Percentiles rank a stretch among this genome's conserved stretches.
phyloP scores from a whole-genome alignment of 2,797 vertebrate species.

The Mionectes olivaceus region DNA sequence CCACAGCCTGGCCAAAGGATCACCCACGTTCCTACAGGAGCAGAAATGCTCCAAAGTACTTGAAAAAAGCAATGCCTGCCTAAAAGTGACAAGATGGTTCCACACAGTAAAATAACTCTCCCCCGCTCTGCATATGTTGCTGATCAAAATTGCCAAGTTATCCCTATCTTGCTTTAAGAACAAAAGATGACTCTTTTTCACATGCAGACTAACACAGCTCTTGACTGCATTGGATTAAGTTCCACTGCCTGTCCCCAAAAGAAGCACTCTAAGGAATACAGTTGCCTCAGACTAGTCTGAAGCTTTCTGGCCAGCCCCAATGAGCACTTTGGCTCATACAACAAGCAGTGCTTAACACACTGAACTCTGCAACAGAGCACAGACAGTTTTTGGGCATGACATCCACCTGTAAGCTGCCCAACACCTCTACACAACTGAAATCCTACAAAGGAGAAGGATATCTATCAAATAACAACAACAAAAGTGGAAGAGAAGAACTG shows the following conservation, averaged over 20 bases:
- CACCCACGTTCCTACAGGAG: background rate
- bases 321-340: accelerated
- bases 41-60: background rate
- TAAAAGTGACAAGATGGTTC: background rate
- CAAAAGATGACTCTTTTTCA: conserved; percentile 42
- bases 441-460: background rate
- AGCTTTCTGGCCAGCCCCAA: background rate
- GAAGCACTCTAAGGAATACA: background rate
- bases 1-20: background rate
- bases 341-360: background rate
- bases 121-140: conserved; percentile 8
- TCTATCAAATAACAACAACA: background rate
- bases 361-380: background rate
- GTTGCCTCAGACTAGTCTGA: background rate
- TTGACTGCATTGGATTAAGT: background rate
- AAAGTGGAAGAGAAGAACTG: background rate
- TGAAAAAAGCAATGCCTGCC: background rate
- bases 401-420: background rate
- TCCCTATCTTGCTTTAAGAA: conserved; percentile 11
- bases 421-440: background rate
- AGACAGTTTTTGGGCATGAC: background rate
- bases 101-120: conserved; percentile 6
- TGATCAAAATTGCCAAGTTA: conserved; percentile 48
- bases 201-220: background rate
- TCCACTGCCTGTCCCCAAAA: background rate